A percentile compares a stretch with the other conserved stretches of the same genome.
These are phyloP conservation scores for Montipora capricornis DNA, from an alignment of 64 coral and sea anemone genomes.

Conservation along the genomic window DNA sequence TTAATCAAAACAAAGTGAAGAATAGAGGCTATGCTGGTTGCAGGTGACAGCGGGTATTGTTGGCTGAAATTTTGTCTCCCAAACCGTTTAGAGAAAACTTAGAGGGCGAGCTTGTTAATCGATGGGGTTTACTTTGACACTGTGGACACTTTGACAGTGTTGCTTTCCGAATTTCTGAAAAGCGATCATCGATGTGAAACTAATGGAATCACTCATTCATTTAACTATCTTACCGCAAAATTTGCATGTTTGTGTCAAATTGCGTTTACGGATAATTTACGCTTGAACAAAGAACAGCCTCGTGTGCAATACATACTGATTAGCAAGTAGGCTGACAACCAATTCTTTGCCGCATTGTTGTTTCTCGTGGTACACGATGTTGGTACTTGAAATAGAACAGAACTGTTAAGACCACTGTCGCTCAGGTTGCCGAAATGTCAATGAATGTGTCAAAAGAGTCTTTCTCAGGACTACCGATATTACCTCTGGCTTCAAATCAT, in stretches of 20 bases:
- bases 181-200: slow-evolving; percentile 38
- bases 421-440: too few species aligned
- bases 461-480: too few species aligned
- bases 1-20: not conserved
- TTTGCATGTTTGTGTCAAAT: slow-evolving; percentile 40
- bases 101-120: not conserved
- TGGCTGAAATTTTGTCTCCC: not conserved
- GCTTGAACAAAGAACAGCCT: slow-evolving; percentile 4
- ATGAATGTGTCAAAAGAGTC: too few species aligned
- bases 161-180: not conserved
- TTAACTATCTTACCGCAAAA: not conserved
- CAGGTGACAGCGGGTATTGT: too few species aligned
- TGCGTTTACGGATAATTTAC: slow-evolving; percentile 12
- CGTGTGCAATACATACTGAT: slow-evolving; percentile 4
- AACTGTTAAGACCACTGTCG: too few species aligned
- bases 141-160: not conserved
- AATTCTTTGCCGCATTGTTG: too few species aligned
- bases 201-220: slow-evolving; percentile 3
- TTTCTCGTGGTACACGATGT: too few species aligned
- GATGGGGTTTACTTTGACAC: not conserved
- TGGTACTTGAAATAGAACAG: too few species aligned
- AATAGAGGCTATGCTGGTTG: not conserved
- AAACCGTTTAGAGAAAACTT: not conserved
- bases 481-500: too few species aligned
- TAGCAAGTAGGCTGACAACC: not conserved